Percentiles rank a stretch among this genome's conserved stretches.
These are phyloP conservation scores for Malurus alboscapulatus DNA, from an alignment of 2,113 vertebrate species.

Conservation along the genomic window DNA sequence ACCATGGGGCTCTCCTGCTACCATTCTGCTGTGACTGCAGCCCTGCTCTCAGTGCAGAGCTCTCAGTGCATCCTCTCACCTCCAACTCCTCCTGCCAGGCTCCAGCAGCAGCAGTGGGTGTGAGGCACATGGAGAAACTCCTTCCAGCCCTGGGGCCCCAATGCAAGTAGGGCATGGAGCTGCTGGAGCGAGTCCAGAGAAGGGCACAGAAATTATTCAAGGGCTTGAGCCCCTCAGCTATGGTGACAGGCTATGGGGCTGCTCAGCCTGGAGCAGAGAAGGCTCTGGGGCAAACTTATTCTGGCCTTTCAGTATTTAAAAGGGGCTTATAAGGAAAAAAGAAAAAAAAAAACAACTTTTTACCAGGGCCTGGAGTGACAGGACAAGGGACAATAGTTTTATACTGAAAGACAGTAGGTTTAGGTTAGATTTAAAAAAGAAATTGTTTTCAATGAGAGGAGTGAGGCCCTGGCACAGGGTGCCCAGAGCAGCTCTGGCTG, in stretches of 20 bases:
- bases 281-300: background rate
- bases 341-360: background rate
- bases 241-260: background rate
- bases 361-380: background rate
- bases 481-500: too few species aligned
- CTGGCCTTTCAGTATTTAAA: background rate
- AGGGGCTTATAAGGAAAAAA: background rate
- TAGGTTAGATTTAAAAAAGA: background rate
- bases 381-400: background rate
- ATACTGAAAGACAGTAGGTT: background rate
- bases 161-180: background rate
- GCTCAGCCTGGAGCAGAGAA: background rate
- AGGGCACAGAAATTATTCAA: background rate
- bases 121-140: background rate
- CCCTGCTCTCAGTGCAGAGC: background rate
- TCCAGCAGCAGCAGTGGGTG: background rate
- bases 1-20: fast-evolving
- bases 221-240: background rate
- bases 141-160: background rate
- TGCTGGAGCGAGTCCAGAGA: background rate
- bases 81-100: background rate
- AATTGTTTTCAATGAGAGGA: background rate
- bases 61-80: background rate
- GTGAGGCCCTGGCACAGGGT: background rate
- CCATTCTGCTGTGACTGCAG: background rate